phyloP scores from a whole-genome alignment of 2,888 invertebrate genomes.

The Dynastes hyllus region DNA sequence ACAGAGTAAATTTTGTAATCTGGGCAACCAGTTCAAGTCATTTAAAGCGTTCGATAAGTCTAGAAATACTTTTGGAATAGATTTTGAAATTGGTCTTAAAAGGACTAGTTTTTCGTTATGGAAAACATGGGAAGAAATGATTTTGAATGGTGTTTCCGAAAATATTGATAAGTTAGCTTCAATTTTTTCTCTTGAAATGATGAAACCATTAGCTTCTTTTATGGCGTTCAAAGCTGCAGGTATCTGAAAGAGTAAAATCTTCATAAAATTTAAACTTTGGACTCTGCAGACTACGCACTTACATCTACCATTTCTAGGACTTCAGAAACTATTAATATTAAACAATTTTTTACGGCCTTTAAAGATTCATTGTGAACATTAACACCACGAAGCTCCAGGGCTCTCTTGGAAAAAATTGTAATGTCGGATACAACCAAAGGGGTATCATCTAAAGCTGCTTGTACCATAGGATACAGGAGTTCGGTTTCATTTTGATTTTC shows the following conservation, averaged over 20 bases:
- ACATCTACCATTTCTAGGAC: slow-evolving; percentile 23
- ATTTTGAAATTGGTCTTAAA: background rate
- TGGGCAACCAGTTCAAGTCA: slow-evolving; percentile 19
- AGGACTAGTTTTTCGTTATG: slow-evolving; percentile 46
- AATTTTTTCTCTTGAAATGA: slow-evolving; percentile 46
- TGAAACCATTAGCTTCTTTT: slow-evolving; percentile 41
- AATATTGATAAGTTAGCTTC: slow-evolving; percentile 31
- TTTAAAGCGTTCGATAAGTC: slow-evolving; percentile 17
- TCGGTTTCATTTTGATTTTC: slow-evolving; percentile 27
- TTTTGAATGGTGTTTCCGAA: background rate
- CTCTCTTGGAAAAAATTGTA: slow-evolving; percentile 73
- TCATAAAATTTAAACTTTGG: slow-evolving; percentile 60
- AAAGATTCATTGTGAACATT: slow-evolving; percentile 78
- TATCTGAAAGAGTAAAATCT: slow-evolving; percentile 6
- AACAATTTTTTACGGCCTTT: slow-evolving; percentile 61
- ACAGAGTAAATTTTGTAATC: slow-evolving; percentile 56
- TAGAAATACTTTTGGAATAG: background rate
- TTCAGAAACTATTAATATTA: slow-evolving; percentile 58
- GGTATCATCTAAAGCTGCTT: slow-evolving; percentile 77
- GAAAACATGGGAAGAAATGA: background rate
- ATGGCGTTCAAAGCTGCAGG: slow-evolving; percentile 13
- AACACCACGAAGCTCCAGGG: slow-evolving; percentile 72
- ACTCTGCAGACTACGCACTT: background rate
- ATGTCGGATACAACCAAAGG: slow-evolving; percentile 82
- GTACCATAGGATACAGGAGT: slow-evolving; percentile 73